These are phyloP conservation scores for Lysandra coridon DNA, from an alignment of 2,888 invertebrate species.

Conservation along the genomic window DNA sequence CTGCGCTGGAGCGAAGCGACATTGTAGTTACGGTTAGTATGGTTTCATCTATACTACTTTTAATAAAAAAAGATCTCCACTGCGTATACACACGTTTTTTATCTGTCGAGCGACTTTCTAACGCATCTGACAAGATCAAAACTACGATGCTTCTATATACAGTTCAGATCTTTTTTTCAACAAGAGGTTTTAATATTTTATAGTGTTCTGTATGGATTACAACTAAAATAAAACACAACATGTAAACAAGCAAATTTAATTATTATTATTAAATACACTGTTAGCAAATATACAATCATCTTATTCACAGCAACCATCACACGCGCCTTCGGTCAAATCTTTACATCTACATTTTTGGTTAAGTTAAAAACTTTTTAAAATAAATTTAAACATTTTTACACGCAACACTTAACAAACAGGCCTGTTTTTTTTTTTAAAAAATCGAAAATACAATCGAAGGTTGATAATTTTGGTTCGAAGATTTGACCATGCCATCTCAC, in stretches of 20 bases:
- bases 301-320: conserved; percentile 48
- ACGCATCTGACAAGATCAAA: too few species aligned
- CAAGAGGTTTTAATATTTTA: background rate
- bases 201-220: background rate
- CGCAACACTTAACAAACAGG: conserved; percentile 21
- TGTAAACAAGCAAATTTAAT: conserved; percentile 67
- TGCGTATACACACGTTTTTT: too few species aligned
- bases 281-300: conserved; percentile 59
- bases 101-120: too few species aligned
- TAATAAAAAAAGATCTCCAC: too few species aligned
- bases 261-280: conserved; percentile 53
- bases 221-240: conserved; percentile 41
- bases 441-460: conserved; percentile 22
- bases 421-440: conserved; percentile 14
- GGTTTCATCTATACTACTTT: too few species aligned
- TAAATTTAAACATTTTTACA: conserved; percentile 17
- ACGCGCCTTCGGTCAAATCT: conserved; percentile 52
- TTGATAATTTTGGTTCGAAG: conserved; percentile 32
- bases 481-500: conserved; percentile 34
- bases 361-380: conserved; percentile 8
- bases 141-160: too few species aligned
- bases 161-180: too few species aligned
- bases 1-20: too few species aligned
- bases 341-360: conserved; percentile 37
- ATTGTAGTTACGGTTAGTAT: too few species aligned